These are phyloP conservation scores for Andrena bucephala DNA, from an alignment of 2,888 invertebrate genomes.

Conservation along the genomic window DNA sequence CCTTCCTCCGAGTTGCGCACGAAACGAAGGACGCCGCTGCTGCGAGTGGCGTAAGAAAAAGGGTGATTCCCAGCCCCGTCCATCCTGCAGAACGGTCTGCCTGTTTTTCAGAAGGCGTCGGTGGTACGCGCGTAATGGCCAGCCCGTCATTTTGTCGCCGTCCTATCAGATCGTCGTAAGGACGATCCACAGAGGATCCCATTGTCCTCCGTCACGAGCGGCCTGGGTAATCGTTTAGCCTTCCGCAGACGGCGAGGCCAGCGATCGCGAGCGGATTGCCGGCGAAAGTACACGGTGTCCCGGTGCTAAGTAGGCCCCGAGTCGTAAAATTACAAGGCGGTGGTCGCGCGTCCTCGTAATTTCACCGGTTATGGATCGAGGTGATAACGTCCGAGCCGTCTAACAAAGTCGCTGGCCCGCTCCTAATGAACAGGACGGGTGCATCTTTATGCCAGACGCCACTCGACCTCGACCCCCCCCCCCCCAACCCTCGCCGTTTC, in stretches of 20 bases:
- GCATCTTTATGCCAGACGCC: slow-evolving; percentile 44
- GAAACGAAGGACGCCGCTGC: too few relatives aligned
- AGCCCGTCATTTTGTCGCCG: slow-evolving; percentile 49
- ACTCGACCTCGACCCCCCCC: slow-evolving; percentile 31
- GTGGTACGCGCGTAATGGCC: slow-evolving; percentile 33
- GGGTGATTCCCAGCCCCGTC: slow-evolving; percentile 44
- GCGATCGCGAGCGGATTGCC: slow-evolving; percentile 49
- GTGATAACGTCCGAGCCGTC: slow-evolving; percentile 55
- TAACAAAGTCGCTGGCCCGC: slow-evolving; percentile 33
- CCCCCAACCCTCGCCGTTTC: neutral
- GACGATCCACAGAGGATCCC: slow-evolving; percentile 20
- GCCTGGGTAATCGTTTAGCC: slow-evolving; percentile 51
- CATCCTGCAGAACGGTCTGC: slow-evolving; percentile 38
- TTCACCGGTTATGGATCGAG: slow-evolving; percentile 64
- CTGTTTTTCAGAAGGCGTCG: slow-evolving; percentile 46
- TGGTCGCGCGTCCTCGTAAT: slow-evolving; percentile 54
- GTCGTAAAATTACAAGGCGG: slow-evolving; percentile 70
- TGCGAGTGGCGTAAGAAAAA: slow-evolving; percentile 1
- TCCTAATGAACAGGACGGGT: slow-evolving; percentile 55
- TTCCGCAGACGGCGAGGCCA: slow-evolving; percentile 19
- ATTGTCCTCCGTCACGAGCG: slow-evolving; percentile 38
- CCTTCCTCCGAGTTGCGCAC: too few relatives aligned
- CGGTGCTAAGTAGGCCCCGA: slow-evolving; percentile 60
- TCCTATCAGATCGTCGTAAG: slow-evolving; percentile 43
- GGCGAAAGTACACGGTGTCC: slow-evolving; percentile 37